Evolutionary conservation across 2,888 invertebrate genomes (phyloP).

Genomic region (Escarpia spicata): DNA sequence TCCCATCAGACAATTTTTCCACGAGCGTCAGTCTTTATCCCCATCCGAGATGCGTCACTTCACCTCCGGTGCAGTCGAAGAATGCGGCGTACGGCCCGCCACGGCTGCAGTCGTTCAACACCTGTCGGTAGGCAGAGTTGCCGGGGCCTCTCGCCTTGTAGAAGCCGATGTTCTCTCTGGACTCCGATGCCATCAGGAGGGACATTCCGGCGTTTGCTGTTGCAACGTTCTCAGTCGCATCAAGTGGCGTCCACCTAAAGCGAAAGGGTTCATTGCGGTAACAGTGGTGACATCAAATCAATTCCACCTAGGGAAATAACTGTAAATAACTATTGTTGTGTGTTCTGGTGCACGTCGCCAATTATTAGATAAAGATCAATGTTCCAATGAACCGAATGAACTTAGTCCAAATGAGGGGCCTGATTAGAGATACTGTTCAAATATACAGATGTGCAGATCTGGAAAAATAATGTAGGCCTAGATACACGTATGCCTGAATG

Average conservation of each 20-base stretch:
- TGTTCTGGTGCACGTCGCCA: no score
- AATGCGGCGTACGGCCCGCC: background rate
- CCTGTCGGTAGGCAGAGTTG: conserved; percentile 3
- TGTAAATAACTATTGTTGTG: no score
- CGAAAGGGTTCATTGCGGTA: background rate
- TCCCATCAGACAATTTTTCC: background rate
- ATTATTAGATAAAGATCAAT: no score
- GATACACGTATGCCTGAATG: no score
- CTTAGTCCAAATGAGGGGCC: no score
- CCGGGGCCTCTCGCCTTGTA: background rate
- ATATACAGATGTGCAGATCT: no score
- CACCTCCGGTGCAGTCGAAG: background rate
- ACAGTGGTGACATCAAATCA: background rate
- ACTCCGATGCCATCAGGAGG: background rate
- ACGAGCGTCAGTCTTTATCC: background rate
- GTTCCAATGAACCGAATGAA: no score
- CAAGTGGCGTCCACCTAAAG: background rate
- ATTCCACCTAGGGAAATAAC: no score
- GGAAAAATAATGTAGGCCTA: no score
- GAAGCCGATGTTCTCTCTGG: background rate
- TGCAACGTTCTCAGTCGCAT: background rate
- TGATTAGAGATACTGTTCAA: no score
- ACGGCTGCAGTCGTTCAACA: background rate
- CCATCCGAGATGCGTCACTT: background rate
- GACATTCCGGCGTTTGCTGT: background rate